Percentiles rank a stretch among this genome's conserved stretches.
Evolutionary conservation across 2,888 invertebrate genomes (phyloP).

Genomic region (Mythimna vitellina): DNA sequence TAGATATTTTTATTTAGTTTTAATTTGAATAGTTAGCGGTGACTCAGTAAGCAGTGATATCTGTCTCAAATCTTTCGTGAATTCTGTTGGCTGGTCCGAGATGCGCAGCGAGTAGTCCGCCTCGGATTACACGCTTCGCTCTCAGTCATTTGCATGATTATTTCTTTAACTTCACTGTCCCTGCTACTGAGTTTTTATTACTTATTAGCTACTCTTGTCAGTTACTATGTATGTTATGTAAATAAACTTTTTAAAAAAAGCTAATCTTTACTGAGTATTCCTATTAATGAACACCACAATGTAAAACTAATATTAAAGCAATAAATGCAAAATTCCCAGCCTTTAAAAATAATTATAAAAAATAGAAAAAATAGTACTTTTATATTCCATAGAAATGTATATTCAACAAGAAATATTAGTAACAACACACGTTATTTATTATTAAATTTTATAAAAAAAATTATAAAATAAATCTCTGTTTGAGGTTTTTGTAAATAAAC

Average conservation of each 20-base stretch:
- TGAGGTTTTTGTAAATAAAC: conserved; percentile 78
- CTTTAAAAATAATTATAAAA: conserved; percentile 62
- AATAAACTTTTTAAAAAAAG: conserved; percentile 85
- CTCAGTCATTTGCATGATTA: conserved; percentile 41
- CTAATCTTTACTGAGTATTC: conserved; percentile 75
- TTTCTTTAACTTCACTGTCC: conserved; percentile 68
- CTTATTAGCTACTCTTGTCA: conserved; percentile 82
- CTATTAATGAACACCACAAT: conserved; percentile 68
- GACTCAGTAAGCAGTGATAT: conserved; percentile 78
- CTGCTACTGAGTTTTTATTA: conserved; percentile 81
- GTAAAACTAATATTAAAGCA: conserved; percentile 53
- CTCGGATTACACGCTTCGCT: conserved; percentile 46
- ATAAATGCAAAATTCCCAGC: conserved; percentile 54
- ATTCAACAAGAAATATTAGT: conserved; percentile 70
- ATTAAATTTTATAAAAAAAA: conserved; percentile 73
- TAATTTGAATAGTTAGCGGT: conserved; percentile 76
- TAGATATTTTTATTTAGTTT: conserved; percentile 82
- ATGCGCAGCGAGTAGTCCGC: conserved; percentile 38
- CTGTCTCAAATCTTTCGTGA: conserved; percentile 75
- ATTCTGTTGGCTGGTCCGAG: conserved; percentile 55
- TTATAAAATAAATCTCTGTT: conserved; percentile 74
- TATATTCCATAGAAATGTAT: conserved; percentile 74
- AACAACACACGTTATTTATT: conserved; percentile 72
- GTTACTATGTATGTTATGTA: conserved; percentile 88
- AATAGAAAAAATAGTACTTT: conserved; percentile 70